Conservation (phyloP, 2,113 vertebrate species). For the Thamnophis sirtalis region DNA sequence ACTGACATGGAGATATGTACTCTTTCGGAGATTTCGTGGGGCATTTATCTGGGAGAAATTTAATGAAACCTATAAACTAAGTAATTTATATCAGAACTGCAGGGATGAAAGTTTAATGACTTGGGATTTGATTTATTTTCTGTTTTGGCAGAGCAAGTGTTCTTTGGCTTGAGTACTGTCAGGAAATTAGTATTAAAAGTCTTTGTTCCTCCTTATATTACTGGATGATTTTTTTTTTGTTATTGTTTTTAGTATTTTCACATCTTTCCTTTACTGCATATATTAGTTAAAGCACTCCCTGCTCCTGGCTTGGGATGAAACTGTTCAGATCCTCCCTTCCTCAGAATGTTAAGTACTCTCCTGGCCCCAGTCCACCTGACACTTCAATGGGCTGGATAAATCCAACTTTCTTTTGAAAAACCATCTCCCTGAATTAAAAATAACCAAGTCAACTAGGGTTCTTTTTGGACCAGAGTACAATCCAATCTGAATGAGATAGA, state of each 20-base stretch:
- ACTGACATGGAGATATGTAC: not conserved
- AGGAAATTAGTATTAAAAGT: not conserved
- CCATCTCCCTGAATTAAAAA: not conserved
- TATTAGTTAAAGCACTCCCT: not conserved
- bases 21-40: not conserved
- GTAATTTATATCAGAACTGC: not conserved
- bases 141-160: conserved; percentile 2
- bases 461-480: not conserved
- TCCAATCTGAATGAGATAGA: not conserved
- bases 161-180: conserved; percentile 6
- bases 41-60: not conserved
- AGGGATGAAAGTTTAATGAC: not conserved
- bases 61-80: not conserved
- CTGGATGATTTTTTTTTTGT: not conserved
- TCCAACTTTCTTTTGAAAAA: not conserved
- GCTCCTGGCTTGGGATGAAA: not conserved
- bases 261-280: not conserved
- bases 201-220: not conserved
- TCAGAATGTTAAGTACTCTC: not conserved
- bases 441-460: not conserved
- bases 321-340: not conserved
- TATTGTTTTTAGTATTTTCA: not conserved
- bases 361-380: not conserved
- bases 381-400: not conserved
- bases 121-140: not conserved